Percentiles rank a stretch among this genome's conserved stretches.
phyloP scores from a whole-genome alignment of 2,113 vertebrate genomes.

The Urocolius indicus region DNA sequence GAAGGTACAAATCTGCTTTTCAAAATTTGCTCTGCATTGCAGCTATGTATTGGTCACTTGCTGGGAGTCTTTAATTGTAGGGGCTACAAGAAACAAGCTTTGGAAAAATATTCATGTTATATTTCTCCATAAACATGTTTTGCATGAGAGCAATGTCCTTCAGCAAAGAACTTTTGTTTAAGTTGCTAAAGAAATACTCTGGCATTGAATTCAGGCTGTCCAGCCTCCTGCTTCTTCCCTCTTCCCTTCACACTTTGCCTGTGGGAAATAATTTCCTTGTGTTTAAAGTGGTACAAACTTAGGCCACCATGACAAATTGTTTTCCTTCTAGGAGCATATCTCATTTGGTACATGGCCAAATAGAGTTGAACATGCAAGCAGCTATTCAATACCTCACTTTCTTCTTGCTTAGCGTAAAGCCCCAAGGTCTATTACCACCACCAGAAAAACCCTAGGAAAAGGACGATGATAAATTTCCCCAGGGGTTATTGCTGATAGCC shows the following conservation, averaged over 20 bases:
- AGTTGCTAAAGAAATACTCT: not conserved
- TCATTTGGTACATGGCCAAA: not conserved
- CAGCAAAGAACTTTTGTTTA: not conserved
- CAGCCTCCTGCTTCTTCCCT: not conserved
- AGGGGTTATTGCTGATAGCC: not conserved
- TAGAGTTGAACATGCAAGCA: not conserved
- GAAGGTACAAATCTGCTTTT: not conserved
- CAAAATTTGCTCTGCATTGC: not conserved
- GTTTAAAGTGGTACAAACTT: not conserved
- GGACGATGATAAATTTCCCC: not conserved
- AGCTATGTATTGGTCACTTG: not conserved
- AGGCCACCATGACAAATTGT: not conserved
- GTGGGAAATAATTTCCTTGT: not conserved
- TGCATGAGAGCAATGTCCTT: not conserved
- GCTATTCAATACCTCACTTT: not conserved
- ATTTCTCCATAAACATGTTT: not conserved
- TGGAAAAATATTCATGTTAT: not conserved
- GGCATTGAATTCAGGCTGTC: not conserved
- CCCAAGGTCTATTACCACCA: not conserved
- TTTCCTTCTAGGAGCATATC: not conserved
- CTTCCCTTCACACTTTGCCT: not conserved
- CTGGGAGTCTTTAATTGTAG: not conserved
- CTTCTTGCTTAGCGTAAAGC: not conserved
- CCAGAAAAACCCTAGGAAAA: not conserved
- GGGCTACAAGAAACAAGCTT: not conserved